Evolutionary conservation across 2,888 invertebrate species (phyloP), one percentile per base, ranked within the genome.

Genomic region (Thelaira solivaga): DNA sequence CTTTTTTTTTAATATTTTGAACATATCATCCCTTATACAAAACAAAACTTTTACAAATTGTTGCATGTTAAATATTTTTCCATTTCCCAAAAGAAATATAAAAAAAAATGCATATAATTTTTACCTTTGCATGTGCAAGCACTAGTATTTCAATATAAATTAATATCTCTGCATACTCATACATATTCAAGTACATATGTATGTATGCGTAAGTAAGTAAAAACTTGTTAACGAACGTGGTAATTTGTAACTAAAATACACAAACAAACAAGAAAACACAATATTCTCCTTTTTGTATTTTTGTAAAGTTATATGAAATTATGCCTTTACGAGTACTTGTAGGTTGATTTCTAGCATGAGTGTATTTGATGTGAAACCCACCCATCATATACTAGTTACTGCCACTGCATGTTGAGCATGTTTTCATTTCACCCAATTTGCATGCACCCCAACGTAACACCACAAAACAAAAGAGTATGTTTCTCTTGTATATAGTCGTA

Each of bases 81-180:
- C 16, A 72, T 49, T 59, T 49, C 39, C 41, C 39, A 26, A 39
- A 24, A 62, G 55, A 29, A 62, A 53, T 7, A 39, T 26, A 47
- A 49, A 45, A 47, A 31, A 59, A 10, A 6, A 24, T 1, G 10
- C n/a, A 20, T 8, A 47, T 24, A 47, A 53, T 8, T 26, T 45
- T 29, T 31, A 43, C 18, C 68, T 24, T 31, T 31, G n/a, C 0
- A n/a, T n/a, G 18, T n/a, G 13, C 16, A 53, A 26, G 41, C 34
- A 36, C 10, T 8, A 49, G n/a, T n/a, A n/a, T n/a, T n/a, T n/a
- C 79, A 76, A 80, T 82, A 81, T 81, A 82, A 83, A 81, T 84
- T 85, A 83, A 53, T 51, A 34, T 6, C 34, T 51, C 16, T 5
- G 24, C 31, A 43, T 22, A 13, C 2, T 20, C n/a, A 47, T 3